Evolutionary conservation across 1,140 invertebrate genomes (phyloP).

Genomic region (Scaptomyza pallida): DNA sequence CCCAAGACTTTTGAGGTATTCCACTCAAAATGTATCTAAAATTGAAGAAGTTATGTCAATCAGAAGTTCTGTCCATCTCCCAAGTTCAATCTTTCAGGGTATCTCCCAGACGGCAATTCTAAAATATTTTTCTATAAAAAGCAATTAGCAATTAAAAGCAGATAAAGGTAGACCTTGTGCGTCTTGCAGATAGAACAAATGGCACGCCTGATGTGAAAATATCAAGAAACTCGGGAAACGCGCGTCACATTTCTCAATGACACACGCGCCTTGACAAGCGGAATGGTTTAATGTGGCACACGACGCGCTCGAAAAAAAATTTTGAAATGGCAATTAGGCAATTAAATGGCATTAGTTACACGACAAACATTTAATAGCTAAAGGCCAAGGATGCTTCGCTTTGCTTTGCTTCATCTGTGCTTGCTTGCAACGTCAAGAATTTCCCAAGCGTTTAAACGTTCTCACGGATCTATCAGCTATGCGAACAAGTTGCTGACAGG

Average conservation of each 20-base stretch:
- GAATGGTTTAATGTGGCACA: conserved; percentile 51
- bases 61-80: too few relatives aligned
- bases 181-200: background rate
- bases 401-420: too few relatives aligned
- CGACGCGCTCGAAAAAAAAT: conserved; percentile 43
- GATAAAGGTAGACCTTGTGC: background rate
- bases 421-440: background rate
- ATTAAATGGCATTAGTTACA: conserved; percentile 74
- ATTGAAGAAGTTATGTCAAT: too few relatives aligned
- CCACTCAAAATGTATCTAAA: too few relatives aligned
- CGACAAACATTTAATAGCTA: conserved; percentile 42
- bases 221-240: background rate
- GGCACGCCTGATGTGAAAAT: conserved; percentile 27
- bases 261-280: conserved; percentile 43
- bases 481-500: conserved; percentile 48
- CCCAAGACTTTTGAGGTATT: too few relatives aligned
- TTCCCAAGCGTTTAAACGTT: conserved; percentile 26
- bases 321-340: conserved; percentile 57
- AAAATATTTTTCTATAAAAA: conserved; percentile 4
- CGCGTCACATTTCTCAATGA: conserved; percentile 39
- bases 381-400: background rate
- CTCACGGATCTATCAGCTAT: conserved; percentile 51
- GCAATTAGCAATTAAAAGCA: conserved; percentile 16
- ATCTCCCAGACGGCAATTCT: too few relatives aligned
- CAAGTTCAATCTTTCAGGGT: background rate